phyloP scores from a whole-genome alignment of 2,797 vertebrate species.

The Aldrovandia affinis region DNA sequence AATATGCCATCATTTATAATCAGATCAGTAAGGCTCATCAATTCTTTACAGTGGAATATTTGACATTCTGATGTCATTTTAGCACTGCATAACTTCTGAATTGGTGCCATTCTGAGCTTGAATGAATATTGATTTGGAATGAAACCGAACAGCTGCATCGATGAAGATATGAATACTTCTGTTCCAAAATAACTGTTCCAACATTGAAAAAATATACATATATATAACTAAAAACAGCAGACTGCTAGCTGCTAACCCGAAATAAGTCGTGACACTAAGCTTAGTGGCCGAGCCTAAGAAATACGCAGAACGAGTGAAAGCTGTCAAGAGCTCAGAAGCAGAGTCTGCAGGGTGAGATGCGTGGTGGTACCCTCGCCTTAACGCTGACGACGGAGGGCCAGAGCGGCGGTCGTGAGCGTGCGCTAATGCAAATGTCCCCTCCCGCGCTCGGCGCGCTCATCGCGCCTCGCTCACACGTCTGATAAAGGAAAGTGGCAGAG shows the following conservation, averaged over 20 bases:
- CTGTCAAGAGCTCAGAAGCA: not conserved
- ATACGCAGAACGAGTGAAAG: not conserved
- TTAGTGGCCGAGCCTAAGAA: not conserved
- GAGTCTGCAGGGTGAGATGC: not conserved
- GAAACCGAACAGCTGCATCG: too few species aligned
- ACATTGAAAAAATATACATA: not conserved
- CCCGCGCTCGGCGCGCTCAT: not conserved
- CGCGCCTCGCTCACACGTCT: not conserved
- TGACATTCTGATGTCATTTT: not conserved
- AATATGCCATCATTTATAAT: too few species aligned
- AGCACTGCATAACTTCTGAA: not conserved
- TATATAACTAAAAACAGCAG: not conserved
- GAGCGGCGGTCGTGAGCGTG: not conserved
- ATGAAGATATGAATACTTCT: too few species aligned
- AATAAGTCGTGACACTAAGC: not conserved
- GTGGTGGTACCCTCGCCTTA: not conserved
- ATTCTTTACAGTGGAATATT: not conserved
- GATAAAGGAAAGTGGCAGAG: not conserved
- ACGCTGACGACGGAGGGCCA: not conserved
- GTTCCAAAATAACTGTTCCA: not conserved
- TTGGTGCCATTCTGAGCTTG: not conserved
- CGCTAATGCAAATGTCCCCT: not conserved
- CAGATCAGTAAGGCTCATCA: not conserved
- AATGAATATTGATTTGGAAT: too few species aligned
- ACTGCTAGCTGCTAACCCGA: not conserved